Base-by-base conservation (phyloP, 2,113 vertebrate species). In the Pristiophorus japonicus region DNA sequence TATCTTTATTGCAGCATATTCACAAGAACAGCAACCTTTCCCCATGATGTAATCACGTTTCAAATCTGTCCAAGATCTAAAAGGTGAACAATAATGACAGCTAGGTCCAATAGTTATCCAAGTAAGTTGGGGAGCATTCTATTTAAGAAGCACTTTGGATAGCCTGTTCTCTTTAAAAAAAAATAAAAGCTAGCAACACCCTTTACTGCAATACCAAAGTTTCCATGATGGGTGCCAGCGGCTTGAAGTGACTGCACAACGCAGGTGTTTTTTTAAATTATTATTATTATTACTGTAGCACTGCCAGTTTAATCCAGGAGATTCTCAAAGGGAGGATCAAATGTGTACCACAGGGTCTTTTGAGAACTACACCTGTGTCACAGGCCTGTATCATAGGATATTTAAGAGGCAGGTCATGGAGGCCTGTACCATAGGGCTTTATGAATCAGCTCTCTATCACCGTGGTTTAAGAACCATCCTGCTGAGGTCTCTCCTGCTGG, bases 241-340 rank as follows among this genome's bases (percentile, higher is more conserved):
- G 93, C 42, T 73, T 94, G 63, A 70, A 47, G 42, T 94, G 65
- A 51, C 93, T 70, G 93, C 14, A 16, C 14, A 73, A 70, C 14
- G 93, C 93, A 94, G 93, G 93, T 94, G 93, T 47, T 24, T 45
- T 47, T 90, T 94, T n/a, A n/a, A n/a, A n/a, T n/a, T n/a, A n/a
- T 94, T 51, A 94, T 94, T 67, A 70, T 73, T 45, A 94, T 67
- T 65, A 67, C 92, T 94, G 92, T 47, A 94, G 10, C 66, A 34
- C 27, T 94, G 93, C 93, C 93, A 18, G 65, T 94, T 94, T 70
- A 70, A 94, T 94, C 93, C 45, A 51, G 65, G 42, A 51, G 14
- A 42, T 27, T 94, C 93, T 94, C 93, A 94, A 94, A 94, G 93
- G 93, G n/a, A 70, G 66, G 66, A 45, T 73, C 20, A 94, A 94